Percentiles rank a stretch among this genome's conserved stretches.
Conservation (phyloP, 1,140 invertebrate species). For the Rhagoletis zephyria region DNA sequence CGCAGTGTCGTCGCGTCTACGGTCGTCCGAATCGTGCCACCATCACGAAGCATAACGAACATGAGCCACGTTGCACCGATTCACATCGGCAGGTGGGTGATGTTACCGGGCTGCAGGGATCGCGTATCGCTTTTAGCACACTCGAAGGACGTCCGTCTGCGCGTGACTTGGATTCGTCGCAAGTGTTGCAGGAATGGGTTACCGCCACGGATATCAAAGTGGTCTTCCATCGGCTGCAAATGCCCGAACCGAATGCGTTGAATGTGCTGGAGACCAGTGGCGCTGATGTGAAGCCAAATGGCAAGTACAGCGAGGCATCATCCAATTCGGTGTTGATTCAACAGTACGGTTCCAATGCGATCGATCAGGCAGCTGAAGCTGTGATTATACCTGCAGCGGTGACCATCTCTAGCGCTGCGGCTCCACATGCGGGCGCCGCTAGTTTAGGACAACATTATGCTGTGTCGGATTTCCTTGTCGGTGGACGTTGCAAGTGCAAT, state of each 20-base stretch:
- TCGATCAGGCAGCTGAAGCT: conserved; percentile 69
- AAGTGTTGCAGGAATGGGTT: conserved; percentile 98
- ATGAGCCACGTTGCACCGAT: conserved; percentile 93
- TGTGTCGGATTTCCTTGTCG: conserved; percentile 98
- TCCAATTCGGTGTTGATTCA: conserved; percentile 49
- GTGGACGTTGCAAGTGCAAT: conserved; percentile 99
- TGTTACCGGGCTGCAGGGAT: conserved; percentile 77
- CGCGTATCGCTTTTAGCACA: conserved; percentile 94
- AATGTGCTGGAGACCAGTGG: conserved; percentile 68
- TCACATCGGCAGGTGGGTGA: conserved; percentile 85
- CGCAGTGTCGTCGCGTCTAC: conserved; percentile 89
- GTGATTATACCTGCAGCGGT: conserved; percentile 65
- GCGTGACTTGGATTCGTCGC: conserved; percentile 93
- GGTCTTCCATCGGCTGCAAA: conserved; percentile 90
- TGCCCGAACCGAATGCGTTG: conserved; percentile 73
- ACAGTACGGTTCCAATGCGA: conserved; percentile 67
- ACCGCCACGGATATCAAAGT: conserved; percentile 97
- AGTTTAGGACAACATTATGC: conserved; percentile 83
- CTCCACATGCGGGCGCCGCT: conserved; percentile 70
- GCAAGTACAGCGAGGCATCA: conserved; percentile 70
- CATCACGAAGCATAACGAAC: conserved; percentile 92
- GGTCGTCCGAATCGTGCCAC: conserved; percentile 84
- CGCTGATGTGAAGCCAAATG: conserved; percentile 69
- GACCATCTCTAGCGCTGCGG: not conserved
- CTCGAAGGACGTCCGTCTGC: conserved; percentile 96